These are phyloP conservation scores for Stenodema calcarata DNA, from an alignment of 2,888 invertebrate species.

Conservation along the genomic window DNA sequence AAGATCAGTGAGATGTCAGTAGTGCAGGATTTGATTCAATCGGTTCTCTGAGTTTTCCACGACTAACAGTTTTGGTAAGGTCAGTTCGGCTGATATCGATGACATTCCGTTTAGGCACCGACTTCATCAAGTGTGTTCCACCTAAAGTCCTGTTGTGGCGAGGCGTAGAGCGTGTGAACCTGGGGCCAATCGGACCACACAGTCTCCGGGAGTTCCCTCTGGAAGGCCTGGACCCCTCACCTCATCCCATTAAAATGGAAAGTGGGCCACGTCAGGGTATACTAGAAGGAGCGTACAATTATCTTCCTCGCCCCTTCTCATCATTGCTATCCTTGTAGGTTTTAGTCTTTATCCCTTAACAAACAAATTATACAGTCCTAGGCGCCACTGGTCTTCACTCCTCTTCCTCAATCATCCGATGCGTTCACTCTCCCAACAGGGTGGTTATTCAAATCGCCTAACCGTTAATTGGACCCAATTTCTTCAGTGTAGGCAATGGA, in stretches of 20 bases:
- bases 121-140: not conserved
- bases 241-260: conserved; percentile 36
- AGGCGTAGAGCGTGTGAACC: not conserved
- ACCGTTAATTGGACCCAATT: conserved; percentile 45
- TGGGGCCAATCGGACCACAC: not conserved
- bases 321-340: conserved; percentile 41
- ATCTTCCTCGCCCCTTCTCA: not conserved
- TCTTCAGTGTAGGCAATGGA: conserved; percentile 23
- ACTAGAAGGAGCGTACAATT: conserved; percentile 22
- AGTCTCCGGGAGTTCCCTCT: not conserved
- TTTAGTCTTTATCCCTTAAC: conserved; percentile 48
- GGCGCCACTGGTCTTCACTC: conserved; percentile 46
- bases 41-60: too few relatives aligned
- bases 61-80: not conserved
- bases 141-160: not conserved
- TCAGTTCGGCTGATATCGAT: not conserved
- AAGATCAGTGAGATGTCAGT: too few relatives aligned
- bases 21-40: too few relatives aligned
- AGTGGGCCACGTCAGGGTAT: conserved; percentile 24
- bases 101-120: not conserved
- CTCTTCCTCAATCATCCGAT: not conserved
- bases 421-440: not conserved
- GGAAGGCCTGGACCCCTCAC: not conserved
- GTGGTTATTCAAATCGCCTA: conserved; percentile 45
- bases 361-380: conserved; percentile 44